phyloP scores from a whole-genome alignment of 1,140 invertebrate species.

The Hycleus phaleratus region DNA sequence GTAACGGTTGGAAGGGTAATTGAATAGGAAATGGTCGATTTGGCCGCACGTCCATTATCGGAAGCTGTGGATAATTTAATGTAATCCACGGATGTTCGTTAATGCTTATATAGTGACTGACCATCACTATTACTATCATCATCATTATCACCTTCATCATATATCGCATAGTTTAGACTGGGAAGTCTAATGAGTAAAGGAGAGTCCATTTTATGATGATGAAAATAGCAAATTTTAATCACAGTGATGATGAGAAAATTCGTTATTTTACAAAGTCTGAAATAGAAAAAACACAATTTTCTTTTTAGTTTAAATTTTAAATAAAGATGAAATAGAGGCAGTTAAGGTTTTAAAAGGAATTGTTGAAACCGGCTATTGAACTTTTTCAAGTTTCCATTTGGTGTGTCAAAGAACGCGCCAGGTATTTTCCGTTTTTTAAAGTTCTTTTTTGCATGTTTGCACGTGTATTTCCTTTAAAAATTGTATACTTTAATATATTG shows the following conservation, averaged over 20 bases:
- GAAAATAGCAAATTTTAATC: too few species aligned
- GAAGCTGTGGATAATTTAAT: slow-evolving; percentile 12
- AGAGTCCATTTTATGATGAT: too few species aligned
- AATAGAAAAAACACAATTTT: background rate
- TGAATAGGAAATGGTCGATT: slow-evolving; percentile 10
- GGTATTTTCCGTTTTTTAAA: background rate
- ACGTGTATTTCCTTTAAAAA: background rate
- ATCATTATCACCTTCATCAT: background rate
- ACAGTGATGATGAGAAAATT: background rate
- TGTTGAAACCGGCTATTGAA: too few species aligned
- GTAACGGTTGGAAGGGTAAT: background rate
- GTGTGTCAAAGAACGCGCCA: background rate
- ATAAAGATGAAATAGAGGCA: too few species aligned
- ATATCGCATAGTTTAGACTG: slow-evolving; percentile 1
- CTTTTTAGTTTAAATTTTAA: background rate
- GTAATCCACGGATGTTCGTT: slow-evolving; percentile 7
- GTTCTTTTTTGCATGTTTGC: background rate
- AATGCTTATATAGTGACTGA: slow-evolving; percentile 6
- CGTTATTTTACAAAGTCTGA: background rate
- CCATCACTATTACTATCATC: background rate
- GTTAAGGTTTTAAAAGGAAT: too few species aligned
- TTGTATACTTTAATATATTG: too few species aligned
- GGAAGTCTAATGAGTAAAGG: too few species aligned
- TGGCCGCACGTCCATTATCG: slow-evolving; percentile 10
- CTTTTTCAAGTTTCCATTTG: too few species aligned